A percentile compares a stretch with the other conserved stretches of the same genome.
Conservation (phyloP, 2,797 vertebrate genomes). For the Lutjanus campechanus region DNA sequence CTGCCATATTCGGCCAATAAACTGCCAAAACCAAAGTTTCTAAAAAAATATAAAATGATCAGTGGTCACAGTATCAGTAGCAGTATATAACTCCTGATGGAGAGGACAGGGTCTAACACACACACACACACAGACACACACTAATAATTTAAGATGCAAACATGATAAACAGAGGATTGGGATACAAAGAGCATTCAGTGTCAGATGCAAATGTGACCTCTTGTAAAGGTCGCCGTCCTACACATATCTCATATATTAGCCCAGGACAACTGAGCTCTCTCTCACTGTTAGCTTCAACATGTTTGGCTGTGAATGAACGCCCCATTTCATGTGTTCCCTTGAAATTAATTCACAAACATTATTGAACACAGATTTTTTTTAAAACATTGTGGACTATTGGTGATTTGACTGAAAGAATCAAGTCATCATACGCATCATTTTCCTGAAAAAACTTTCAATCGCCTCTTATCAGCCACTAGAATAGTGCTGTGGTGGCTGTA, state of each 20-base stretch:
- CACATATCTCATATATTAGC: background rate
- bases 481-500: too few relatives aligned
- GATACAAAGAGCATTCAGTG: slow-evolving; percentile 20
- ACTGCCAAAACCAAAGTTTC: too few relatives aligned
- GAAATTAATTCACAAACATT: background rate
- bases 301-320: background rate
- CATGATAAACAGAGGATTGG: background rate
- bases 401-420: too few relatives aligned
- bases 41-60: too few relatives aligned
- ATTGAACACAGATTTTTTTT: background rate
- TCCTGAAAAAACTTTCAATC: too few relatives aligned
- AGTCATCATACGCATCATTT: too few relatives aligned
- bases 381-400: too few relatives aligned
- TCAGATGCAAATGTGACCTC: slow-evolving; percentile 39
- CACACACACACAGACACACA: background rate
- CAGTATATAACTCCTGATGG: background rate
- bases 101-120: background rate
- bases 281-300: background rate
- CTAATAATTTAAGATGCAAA: background rate
- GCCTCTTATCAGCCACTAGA: too few relatives aligned
- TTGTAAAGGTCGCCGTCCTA: slow-evolving; percentile 16
- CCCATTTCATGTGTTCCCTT: background rate
- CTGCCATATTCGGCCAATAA: too few relatives aligned
- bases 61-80: too few relatives aligned
- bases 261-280: background rate